phyloP scores from a whole-genome alignment of 2,113 vertebrate genomes.

The Lamprologus speciosus region DNA sequence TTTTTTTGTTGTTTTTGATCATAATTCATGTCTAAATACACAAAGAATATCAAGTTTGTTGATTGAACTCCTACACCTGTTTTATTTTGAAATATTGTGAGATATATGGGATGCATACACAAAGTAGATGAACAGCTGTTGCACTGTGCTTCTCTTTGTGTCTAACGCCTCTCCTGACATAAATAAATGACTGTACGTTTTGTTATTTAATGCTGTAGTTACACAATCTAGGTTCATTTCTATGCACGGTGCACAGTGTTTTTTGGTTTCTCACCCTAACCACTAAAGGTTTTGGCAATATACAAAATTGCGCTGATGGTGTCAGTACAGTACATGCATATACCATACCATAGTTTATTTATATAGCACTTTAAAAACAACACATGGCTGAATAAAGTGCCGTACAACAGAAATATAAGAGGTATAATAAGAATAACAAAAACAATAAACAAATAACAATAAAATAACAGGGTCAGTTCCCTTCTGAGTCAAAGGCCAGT shows the following conservation, averaged over 20 bases:
- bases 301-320: neutral
- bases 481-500: fast-evolving
- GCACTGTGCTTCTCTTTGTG: neutral
- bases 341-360: neutral
- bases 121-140: neutral
- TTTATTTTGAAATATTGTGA: neutral
- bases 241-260: neutral
- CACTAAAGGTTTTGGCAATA: neutral
- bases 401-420: neutral
- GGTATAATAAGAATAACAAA: neutral
- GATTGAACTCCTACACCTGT: neutral
- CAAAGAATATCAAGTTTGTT: neutral
- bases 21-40: neutral
- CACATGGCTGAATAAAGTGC: neutral
- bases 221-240: neutral
- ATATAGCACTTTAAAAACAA: neutral
- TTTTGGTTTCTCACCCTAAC: neutral
- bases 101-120: neutral
- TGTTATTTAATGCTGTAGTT: neutral
- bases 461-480: neutral
- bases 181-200: neutral
- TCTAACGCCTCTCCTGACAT: neutral
- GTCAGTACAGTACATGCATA: neutral
- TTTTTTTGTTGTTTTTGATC: neutral
- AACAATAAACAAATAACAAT: neutral